Evolutionary conservation across 92 coral and sea anemone species (phyloP).

Genomic region (Parazoanthus swiftii): DNA sequence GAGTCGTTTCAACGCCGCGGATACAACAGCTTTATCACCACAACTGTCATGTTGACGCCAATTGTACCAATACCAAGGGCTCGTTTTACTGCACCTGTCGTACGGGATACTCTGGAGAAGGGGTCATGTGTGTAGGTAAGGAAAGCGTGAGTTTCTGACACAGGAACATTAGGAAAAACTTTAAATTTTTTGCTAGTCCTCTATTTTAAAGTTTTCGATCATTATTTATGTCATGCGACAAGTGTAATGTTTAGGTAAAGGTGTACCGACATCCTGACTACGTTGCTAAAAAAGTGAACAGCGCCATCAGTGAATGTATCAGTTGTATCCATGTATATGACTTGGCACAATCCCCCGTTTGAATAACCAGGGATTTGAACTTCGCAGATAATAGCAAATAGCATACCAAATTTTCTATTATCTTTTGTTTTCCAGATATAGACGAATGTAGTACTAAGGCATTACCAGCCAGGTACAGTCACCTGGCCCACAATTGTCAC

Average conservation of each 20-base stretch:
- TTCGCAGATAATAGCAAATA: not conserved
- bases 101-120: slow-evolving; percentile 61
- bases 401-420: not conserved
- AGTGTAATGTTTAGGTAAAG: too few species aligned
- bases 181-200: too few species aligned
- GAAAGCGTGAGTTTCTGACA: not conserved
- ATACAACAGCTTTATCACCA: not conserved
- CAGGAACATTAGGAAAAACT: too few species aligned
- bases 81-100: slow-evolving; percentile 73
- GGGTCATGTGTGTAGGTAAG: slow-evolving; percentile 65
- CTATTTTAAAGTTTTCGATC: too few species aligned
- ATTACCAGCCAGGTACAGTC: not conserved
- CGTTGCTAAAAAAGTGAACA: too few species aligned
- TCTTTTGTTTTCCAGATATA: slow-evolving; percentile 17
- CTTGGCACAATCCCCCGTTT: too few species aligned
- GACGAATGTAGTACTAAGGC: slow-evolving; percentile 38
- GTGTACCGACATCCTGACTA: too few species aligned
- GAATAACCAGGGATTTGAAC: too few species aligned
- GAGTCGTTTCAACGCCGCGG: not conserved
- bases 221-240: too few species aligned
- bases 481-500: slow-evolving; percentile 51
- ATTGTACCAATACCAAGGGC: slow-evolving; percentile 79
- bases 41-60: slow-evolving; percentile 75
- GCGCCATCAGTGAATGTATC: too few species aligned
- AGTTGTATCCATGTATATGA: too few species aligned